These are phyloP conservation scores for Vulpes ferrilata DNA, from an alignment of 2,113 vertebrate genomes.

Conservation along the genomic window DNA sequence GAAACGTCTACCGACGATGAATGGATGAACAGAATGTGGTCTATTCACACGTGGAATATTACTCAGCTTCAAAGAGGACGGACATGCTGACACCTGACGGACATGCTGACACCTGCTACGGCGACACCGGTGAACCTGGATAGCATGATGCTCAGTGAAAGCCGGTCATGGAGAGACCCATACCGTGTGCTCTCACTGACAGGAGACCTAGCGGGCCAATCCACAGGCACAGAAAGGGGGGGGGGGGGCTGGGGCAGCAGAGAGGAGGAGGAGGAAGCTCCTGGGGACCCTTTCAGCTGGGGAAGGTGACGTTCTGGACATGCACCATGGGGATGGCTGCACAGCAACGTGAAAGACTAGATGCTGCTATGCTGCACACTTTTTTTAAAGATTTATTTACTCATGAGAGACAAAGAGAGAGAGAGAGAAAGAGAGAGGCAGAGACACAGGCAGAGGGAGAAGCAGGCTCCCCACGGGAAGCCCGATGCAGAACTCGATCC, in stretches of 20 bases:
- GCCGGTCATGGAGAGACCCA: accelerated
- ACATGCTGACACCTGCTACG: no score
- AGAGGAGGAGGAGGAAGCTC: accelerated
- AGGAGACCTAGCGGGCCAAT: accelerated
- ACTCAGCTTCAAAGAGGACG: background rate
- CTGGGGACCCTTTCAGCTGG: background rate
- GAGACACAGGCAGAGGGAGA: no score
- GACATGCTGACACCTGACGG: accelerated
- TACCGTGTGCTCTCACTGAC: accelerated
- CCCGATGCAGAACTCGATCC: no score
- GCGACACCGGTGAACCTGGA: background rate
- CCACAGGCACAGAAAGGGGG: background rate
- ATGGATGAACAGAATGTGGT: background rate
- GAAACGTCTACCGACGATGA: background rate
- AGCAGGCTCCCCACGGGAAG: no score
- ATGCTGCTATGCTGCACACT: no score
- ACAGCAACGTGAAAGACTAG: accelerated
- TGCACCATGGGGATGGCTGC: accelerated
- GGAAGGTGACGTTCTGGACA: background rate
- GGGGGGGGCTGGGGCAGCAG: background rate
- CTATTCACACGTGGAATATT: accelerated
- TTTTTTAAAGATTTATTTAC: no score
- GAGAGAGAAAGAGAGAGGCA: no score
- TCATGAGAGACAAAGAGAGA: no score
- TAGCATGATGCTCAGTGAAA: background rate